phyloP scores from a whole-genome alignment of 2,888 invertebrate genomes.

The Phaedon cochleariae region DNA sequence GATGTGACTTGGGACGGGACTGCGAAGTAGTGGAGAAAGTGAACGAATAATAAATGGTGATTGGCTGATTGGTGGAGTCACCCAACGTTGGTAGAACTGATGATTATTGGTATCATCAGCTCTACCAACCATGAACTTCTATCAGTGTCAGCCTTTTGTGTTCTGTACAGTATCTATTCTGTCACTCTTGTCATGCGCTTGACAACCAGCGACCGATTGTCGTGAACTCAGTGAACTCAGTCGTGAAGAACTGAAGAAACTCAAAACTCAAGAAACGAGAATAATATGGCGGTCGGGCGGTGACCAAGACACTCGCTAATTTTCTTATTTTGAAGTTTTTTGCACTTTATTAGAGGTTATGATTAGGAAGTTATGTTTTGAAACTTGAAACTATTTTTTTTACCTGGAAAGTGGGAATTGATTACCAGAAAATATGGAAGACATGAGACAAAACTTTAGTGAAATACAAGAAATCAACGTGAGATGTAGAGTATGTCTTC shows the following conservation, averaged over 20 bases:
- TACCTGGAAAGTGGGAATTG: too few species aligned
- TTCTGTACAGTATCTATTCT: too few species aligned
- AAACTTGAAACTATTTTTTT: too few species aligned
- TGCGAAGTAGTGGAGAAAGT: too few species aligned
- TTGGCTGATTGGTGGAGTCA: too few species aligned
- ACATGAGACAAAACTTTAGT: not conserved
- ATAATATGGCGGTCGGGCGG: not conserved
- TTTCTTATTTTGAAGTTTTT: not conserved
- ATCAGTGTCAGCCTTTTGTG: too few species aligned
- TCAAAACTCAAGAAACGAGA: not conserved
- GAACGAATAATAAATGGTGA: too few species aligned
- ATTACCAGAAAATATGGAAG: not conserved
- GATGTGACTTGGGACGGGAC: too few species aligned
- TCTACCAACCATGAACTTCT: too few species aligned
- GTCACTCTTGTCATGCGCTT: too few species aligned
- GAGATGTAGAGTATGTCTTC: constrained; percentile 28
- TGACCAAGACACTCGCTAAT: not conserved
- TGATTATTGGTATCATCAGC: too few species aligned
- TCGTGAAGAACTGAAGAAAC: not conserved
- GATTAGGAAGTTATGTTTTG: not conserved
- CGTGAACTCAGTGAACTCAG: not conserved
- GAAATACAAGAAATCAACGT: not conserved
- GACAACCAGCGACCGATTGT: not conserved
- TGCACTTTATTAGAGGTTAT: not conserved
- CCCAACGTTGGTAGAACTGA: too few species aligned